A percentile compares a stretch with the other conserved stretches of the same genome.
Evolutionary conservation across 2,888 invertebrate species (phyloP).

Genomic region (Ctenicera cuprea): DNA sequence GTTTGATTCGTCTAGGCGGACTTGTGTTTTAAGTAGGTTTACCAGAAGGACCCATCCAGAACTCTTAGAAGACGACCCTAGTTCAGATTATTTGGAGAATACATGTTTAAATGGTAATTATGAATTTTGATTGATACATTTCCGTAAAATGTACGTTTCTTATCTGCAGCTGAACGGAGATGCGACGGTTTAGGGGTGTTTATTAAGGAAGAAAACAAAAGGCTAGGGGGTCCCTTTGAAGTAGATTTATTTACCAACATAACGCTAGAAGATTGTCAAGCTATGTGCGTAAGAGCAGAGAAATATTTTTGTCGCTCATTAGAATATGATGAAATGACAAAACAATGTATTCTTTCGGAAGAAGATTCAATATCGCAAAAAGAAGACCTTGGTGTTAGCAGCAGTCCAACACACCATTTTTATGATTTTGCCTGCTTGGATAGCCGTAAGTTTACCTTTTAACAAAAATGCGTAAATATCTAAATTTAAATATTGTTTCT

Average conservation of each 20-base stretch:
- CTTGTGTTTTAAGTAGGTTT: constrained; percentile 87
- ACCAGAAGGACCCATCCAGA: constrained; percentile 92
- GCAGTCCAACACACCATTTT: constrained; percentile 89
- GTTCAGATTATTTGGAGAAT: constrained; percentile 93
- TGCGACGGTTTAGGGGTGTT: constrained; percentile 92
- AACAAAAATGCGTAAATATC: background rate
- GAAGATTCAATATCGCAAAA: constrained; percentile 94
- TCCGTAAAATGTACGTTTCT: background rate
- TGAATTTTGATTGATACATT: constrained; percentile 48
- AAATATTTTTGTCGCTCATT: constrained; percentile 93
- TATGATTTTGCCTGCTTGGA: constrained; percentile 93
- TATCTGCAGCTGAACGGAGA: constrained; percentile 83
- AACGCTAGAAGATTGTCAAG: constrained; percentile 91
- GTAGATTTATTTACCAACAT: constrained; percentile 91
- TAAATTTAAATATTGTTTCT: background rate
- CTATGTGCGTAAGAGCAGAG: constrained; percentile 90
- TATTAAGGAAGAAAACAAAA: constrained; percentile 92
- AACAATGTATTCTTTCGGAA: constrained; percentile 91
- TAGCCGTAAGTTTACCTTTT: constrained; percentile 83
- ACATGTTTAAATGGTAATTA: constrained; percentile 88
- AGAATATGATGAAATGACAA: constrained; percentile 91
- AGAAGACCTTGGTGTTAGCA: constrained; percentile 90
- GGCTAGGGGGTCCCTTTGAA: constrained; percentile 91
- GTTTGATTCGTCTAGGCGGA: constrained; percentile 85
- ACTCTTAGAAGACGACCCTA: constrained; percentile 88